Base-by-base conservation (phyloP, 2,113 vertebrate species). In the Clarias gariepinus region DNA sequence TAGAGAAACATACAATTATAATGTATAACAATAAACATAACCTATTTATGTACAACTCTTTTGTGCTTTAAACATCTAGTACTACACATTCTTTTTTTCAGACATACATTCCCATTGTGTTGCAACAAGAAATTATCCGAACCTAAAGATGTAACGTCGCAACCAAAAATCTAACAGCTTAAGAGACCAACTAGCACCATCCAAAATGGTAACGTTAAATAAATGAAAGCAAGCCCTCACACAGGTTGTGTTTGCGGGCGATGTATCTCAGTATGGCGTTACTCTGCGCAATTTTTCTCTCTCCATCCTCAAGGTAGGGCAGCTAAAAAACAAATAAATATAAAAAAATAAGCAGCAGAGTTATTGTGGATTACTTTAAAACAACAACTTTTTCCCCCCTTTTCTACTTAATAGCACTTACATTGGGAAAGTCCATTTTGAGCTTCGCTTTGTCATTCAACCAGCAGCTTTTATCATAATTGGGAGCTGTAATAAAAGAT, bases 241-340 rank as follows among this genome's bases (percentile, higher is more conserved):
- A 96, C 91, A 99, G 61, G 3, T 95, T 94, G 91, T 98, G 94
- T 88, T 98, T 99, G 88, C 96, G 95, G 47, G 97, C 96, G 2
- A 99, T 96, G 93, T 98, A 97, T 90, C 97, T 95, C 94, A 98
- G 71, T 88, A 98, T 99, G 9, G 97, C 97, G 25, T 97, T 99
- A 92, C 97, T 98, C 93, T 98, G 97, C 4, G 95, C 94, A 1
- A 98, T 91, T 90, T 95, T 98, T 85, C 89, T 93, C 89, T 96
- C 92, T 19, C 97, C 97, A 25, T 98, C 97, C 12, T 94, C 76
- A 82, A 98, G 91, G 76, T 98, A 98, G 0, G 97, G 97, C 30
- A 98, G 90, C 97, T 98, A n/a, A 11, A 57, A 55, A 69, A 84
- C 83, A 86, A 19, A 52, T 2, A 6, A 30, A 0, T 55, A 0